Evolutionary conservation across 2,113 vertebrate genomes (phyloP), one percentile per base, ranked within the genome.

Genomic region (Hypomesus transpacificus): DNA sequence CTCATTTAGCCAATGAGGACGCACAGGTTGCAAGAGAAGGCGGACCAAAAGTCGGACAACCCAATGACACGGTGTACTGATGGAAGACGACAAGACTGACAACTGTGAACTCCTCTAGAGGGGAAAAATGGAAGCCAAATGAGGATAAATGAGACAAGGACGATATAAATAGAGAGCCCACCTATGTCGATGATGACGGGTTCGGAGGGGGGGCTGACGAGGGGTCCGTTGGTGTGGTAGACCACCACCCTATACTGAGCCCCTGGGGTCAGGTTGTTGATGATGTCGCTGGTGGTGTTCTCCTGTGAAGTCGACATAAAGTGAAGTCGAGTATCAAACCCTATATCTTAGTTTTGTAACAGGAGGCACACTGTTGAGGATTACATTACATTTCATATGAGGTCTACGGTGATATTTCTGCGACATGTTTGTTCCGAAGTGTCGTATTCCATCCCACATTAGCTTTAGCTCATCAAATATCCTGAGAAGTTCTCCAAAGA

Each of bases 151-250:
- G 1, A 28, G 0, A 67, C 4, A 3, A 21, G 4, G 57, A 22
- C 22, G 69, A 69, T 31, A 34, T 22, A 56, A 26, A 34, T 11
- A 34, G 52, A 21, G 14, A 17, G 2, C 39, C 91, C 90, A 98
- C 97, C 95, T n/a, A 98, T 96, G 50, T 95, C 94, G 77, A 98
- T 95, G 22, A 94, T 95, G 84, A 98, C 92, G 0, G 97, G 94
- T 58, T 96, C 95, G 0, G 97, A 99, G 3, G 97, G 94, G 0
- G 96, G 97, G 46, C 97, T 97, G 75, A 95, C 86, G 74, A 98
- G 85, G 0, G 96, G 96, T 1, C 95, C 94, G 79, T 96, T 98
- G 39, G 91, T 87, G 83, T 97, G 89, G 34, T 94, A 97, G 66
- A 98, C 92, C 70, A 95, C 90, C 64, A 98, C 94, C 64, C 93